Evolutionary conservation across 2,113 vertebrate genomes (phyloP).

Genomic region (Pampusana beccarii): DNA sequence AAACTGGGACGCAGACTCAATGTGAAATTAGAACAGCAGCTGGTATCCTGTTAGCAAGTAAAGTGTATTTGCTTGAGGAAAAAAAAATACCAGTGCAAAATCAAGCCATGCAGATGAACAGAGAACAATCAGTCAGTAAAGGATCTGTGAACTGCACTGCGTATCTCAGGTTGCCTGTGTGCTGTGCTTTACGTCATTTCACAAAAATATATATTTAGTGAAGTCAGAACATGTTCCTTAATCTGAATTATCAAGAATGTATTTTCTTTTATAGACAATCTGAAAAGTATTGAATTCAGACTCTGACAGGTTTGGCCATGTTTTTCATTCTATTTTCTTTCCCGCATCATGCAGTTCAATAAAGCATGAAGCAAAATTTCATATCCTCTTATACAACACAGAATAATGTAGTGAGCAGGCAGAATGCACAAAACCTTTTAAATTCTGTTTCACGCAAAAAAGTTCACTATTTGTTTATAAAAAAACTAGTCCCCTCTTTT

Average conservation of each 20-base stretch:
- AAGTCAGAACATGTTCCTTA: neutral
- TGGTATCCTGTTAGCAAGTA: slow-evolving; percentile 66
- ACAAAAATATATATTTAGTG: neutral
- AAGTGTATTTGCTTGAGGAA: slow-evolving; percentile 37
- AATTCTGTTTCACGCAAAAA: neutral
- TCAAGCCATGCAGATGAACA: slow-evolving; percentile 11
- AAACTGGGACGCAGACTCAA: slow-evolving; percentile 60
- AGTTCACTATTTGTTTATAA: neutral
- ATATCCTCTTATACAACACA: neutral
- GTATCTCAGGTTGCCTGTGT: neutral
- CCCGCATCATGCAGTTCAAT: neutral
- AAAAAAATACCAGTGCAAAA: slow-evolving; percentile 28
- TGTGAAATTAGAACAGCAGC: slow-evolving; percentile 65
- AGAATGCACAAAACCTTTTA: neutral
- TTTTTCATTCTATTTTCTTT: neutral
- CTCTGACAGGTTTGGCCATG: neutral
- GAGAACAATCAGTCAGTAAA: slow-evolving; percentile 22
- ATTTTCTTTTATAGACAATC: neutral
- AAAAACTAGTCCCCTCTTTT: neutral
- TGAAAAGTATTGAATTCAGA: neutral
- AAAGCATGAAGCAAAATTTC: neutral
- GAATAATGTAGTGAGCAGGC: neutral
- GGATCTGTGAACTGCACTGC: neutral
- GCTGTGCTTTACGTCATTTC: neutral
- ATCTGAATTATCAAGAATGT: neutral